Conservation (phyloP, 2,113 vertebrate species). For the Anser brachyrhynchus region DNA sequence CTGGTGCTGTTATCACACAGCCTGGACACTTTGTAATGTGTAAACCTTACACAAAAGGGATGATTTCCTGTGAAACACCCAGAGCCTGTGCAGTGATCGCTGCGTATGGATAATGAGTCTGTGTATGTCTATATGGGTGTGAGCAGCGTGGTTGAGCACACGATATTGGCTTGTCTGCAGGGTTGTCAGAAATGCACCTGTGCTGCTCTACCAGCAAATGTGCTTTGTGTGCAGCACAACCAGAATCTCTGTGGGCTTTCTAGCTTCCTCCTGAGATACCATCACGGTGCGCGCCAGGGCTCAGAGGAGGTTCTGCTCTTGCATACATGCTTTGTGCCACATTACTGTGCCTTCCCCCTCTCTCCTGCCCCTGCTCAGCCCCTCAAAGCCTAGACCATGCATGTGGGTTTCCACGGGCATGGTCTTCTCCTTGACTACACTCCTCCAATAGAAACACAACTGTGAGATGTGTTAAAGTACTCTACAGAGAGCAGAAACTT, state of each 20-base stretch:
- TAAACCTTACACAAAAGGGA: too few species aligned
- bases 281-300: background rate
- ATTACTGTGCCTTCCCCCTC: background rate
- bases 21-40: background rate
- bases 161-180: background rate
- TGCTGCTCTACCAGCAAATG: background rate
- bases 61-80: background rate
- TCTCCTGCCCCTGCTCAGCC: background rate
- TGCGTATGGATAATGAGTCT: too few species aligned
- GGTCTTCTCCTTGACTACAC: background rate
- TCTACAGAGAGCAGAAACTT: background rate
- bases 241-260: background rate
- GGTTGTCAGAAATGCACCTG: background rate
- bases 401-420: background rate
- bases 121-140: fast-evolving
- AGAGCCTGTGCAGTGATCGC: background rate
- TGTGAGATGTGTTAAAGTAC: background rate
- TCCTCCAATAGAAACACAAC: background rate
- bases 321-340: background rate
- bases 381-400: background rate
- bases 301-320: background rate
- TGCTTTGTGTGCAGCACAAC: background rate
- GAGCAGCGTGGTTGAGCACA: fast-evolving
- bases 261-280: background rate
- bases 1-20: background rate